phyloP scores from a whole-genome alignment of 30 jellyfish, hydroid and myxozoan genomes.

The Aurelia coerulea region DNA sequence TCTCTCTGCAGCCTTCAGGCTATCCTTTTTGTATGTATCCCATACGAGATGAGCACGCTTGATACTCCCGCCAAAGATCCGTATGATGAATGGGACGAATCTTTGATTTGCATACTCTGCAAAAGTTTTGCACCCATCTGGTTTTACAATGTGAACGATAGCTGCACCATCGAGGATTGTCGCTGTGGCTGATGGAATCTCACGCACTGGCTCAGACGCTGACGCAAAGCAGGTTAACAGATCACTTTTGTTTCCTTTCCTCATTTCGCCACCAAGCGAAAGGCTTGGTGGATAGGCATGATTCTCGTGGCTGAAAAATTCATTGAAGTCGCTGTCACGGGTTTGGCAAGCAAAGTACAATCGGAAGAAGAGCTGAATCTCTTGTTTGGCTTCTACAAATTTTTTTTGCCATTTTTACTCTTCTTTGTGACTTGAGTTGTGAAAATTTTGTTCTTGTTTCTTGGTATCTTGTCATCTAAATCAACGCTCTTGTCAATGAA shows the following conservation, averaged over 20 bases:
- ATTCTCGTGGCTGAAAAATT: slow-evolving; percentile 48
- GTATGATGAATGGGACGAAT: slow-evolving; percentile 26
- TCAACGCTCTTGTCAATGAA: slow-evolving; percentile 25
- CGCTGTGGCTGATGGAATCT: slow-evolving; percentile 16
- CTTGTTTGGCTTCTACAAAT: slow-evolving; percentile 18
- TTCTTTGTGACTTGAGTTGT: slow-evolving; percentile 49
- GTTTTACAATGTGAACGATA: slow-evolving; percentile 34
- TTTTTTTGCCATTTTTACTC: slow-evolving; percentile 17
- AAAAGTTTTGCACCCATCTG: slow-evolving; percentile 36
- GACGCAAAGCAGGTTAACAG: slow-evolving; percentile 29
- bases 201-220: background rate
- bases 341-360: slow-evolving; percentile 68
- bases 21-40: slow-evolving; percentile 43
- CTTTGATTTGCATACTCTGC: slow-evolving; percentile 6
- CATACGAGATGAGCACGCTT: slow-evolving; percentile 29
- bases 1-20: slow-evolving; percentile 42
- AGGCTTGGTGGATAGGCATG: slow-evolving; percentile 61
- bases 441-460: slow-evolving; percentile 17
- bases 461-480: slow-evolving; percentile 38
- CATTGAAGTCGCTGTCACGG: slow-evolving; percentile 59
- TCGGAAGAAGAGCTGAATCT: slow-evolving; percentile 48
- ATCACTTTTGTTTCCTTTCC: slow-evolving; percentile 42
- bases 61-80: background rate
- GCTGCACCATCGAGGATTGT: slow-evolving; percentile 42
- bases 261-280: slow-evolving; percentile 48